These are phyloP conservation scores for Sphaerophoria rueppellii DNA, from an alignment of 2,888 invertebrate species.

Conservation along the genomic window DNA sequence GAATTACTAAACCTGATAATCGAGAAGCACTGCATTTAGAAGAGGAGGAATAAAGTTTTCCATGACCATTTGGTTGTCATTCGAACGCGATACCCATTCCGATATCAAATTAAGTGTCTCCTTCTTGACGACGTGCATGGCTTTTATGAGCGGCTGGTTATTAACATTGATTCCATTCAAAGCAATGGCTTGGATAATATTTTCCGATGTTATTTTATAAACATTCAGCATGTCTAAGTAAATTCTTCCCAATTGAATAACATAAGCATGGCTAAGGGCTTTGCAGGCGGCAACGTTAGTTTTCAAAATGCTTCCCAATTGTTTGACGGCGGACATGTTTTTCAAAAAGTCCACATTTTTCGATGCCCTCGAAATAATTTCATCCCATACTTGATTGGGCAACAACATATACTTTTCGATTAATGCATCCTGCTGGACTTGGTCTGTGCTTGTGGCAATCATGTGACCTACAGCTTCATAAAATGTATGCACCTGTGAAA, in stretches of 20 bases:
- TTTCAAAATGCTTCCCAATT: slow-evolving; percentile 98
- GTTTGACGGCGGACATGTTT: slow-evolving; percentile 97
- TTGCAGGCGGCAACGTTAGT: slow-evolving; percentile 99
- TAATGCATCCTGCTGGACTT: slow-evolving; percentile 94
- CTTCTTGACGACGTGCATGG: slow-evolving; percentile 99
- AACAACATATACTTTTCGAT: slow-evolving; percentile 99
- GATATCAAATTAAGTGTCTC: slow-evolving; percentile 98
- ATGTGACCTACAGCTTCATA: slow-evolving; percentile 99
- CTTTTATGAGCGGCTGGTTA: slow-evolving; percentile 98
- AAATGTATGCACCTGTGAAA: slow-evolving; percentile 91
- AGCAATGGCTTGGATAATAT: slow-evolving; percentile 96
- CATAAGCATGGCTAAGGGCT: slow-evolving; percentile 97
- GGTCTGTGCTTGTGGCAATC: slow-evolving; percentile 97
- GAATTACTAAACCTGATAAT: slow-evolving; percentile 88
- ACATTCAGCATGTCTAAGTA: slow-evolving; percentile 99
- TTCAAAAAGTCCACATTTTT: slow-evolving; percentile 98
- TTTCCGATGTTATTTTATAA: slow-evolving; percentile 98
- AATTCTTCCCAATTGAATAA: slow-evolving; percentile 96
- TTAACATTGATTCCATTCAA: slow-evolving; percentile 98
- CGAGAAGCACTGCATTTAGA: slow-evolving; percentile 96
- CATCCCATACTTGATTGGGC: slow-evolving; percentile 99
- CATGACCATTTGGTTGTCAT: slow-evolving; percentile 95
- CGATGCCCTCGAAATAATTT: slow-evolving; percentile 97
- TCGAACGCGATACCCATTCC: slow-evolving; percentile 96
- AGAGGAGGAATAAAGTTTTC: slow-evolving; percentile 99